A percentile compares a stretch with the other conserved stretches of the same genome.
Conservation (phyloP, 53 echinoderm and acorn worm genomes). For the Hippasteria phrygiana region DNA sequence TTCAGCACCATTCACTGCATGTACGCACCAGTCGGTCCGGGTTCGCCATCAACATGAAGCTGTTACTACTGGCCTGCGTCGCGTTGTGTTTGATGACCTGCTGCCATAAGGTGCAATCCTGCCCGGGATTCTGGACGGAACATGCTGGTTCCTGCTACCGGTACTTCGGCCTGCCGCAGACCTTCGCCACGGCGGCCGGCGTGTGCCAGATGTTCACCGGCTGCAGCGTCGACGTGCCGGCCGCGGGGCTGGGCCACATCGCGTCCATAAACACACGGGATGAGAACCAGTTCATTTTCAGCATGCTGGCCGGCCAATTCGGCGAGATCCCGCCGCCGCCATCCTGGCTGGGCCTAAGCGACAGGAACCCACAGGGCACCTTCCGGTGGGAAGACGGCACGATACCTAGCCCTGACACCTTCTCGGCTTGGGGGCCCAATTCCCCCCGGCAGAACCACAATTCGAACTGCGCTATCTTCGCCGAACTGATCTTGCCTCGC, state of each 20-base stretch:
- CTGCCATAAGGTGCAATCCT: conserved; percentile 13
- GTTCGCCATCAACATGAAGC: conserved; percentile 27
- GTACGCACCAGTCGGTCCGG: neutral
- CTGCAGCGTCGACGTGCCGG: conserved; percentile 20
- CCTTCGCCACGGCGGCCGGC: conserved; percentile 34
- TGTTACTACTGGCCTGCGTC: neutral
- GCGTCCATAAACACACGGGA: conserved; percentile 65
- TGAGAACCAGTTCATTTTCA: conserved; percentile 67
- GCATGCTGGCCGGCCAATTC: conserved; percentile 50
- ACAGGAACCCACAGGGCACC: conserved; percentile 8
- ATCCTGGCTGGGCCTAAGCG: conserved; percentile 71
- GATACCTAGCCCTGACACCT: conserved; percentile 24
- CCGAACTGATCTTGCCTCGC: conserved; percentile 11
- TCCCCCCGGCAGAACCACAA: neutral
- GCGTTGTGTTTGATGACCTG: neutral
- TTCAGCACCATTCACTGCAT: neutral
- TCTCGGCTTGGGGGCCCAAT: conserved; percentile 50
- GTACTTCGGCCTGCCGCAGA: conserved; percentile 15
- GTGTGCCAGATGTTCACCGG: conserved; percentile 63
- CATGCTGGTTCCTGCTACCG: conserved; percentile 64
- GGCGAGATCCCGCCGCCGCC: conserved; percentile 48
- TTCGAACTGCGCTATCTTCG: conserved; percentile 10
- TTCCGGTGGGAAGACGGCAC: conserved; percentile 72
- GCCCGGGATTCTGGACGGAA: conserved; percentile 66
- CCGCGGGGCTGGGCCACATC: conserved; percentile 42